Evolutionary conservation across 2,888 invertebrate genomes (phyloP).

Genomic region (Melipona bicolor): DNA sequence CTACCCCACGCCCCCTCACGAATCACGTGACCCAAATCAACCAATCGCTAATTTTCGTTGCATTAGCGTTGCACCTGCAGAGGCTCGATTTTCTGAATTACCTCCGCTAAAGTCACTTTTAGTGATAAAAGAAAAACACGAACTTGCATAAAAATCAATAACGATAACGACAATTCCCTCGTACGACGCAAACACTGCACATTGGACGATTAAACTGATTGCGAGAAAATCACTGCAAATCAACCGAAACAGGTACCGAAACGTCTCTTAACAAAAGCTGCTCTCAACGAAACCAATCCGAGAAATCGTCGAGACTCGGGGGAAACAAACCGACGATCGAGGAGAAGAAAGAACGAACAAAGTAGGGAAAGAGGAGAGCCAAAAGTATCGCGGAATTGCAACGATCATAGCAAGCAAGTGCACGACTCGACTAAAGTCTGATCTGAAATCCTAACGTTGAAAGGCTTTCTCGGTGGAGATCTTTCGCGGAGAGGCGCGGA

Average conservation of each 20-base stretch:
- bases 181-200: too few relatives aligned
- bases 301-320: too few relatives aligned
- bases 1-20: too few relatives aligned
- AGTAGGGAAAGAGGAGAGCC: not conserved
- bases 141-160: too few relatives aligned
- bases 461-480: conserved; percentile 36
- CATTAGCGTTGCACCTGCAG: too few relatives aligned
- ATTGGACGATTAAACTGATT: not conserved
- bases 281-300: not conserved
- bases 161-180: too few relatives aligned
- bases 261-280: not conserved
- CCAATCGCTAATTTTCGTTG: too few relatives aligned
- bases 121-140: too few relatives aligned
- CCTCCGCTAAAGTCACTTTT: too few relatives aligned
- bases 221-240: not conserved
- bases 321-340: not conserved
- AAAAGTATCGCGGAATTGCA: conserved; percentile 4
- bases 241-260: not conserved
- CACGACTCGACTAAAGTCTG: conserved; percentile 22
- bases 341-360: not conserved
- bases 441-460: conserved; percentile 30
- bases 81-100: too few relatives aligned
- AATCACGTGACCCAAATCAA: too few relatives aligned
- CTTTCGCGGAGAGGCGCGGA: conserved; percentile 16
- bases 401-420: not conserved